Percentiles rank a stretch among this genome's conserved stretches.
phyloP scores from a whole-genome alignment of 1,140 invertebrate genomes.

The Arctopsyche grandis region DNA sequence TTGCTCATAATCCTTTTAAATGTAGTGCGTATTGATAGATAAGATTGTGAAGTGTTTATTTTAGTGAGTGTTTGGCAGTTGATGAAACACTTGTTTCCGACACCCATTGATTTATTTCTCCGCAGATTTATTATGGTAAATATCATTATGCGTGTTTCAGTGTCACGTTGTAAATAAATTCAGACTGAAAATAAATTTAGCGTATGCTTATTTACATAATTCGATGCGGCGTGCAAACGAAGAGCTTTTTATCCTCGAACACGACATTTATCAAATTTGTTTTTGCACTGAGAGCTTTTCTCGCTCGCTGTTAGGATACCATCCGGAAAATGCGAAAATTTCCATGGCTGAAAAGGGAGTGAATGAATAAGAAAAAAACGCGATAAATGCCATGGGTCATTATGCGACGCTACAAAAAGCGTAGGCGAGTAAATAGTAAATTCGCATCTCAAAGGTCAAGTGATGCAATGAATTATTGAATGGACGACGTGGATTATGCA shows the following conservation, averaged over 20 bases:
- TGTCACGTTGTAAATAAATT: not conserved
- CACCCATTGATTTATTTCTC: too few relatives aligned
- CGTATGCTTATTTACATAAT: conserved; percentile 11
- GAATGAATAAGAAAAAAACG: not conserved
- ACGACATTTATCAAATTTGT: not conserved
- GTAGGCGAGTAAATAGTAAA: not conserved
- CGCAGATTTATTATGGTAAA: too few relatives aligned
- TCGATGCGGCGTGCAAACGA: not conserved
- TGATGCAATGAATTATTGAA: not conserved
- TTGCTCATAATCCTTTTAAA: too few relatives aligned
- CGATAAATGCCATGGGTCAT: not conserved
- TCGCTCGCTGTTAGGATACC: too few relatives aligned
- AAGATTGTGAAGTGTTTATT: too few relatives aligned
- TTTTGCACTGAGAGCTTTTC: not conserved
- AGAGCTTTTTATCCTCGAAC: not conserved
- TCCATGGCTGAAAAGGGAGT: not conserved
- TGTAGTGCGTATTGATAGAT: too few relatives aligned
- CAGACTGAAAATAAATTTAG: not conserved
- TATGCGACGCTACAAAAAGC: not conserved
- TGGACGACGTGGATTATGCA: too few relatives aligned
- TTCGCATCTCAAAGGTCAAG: not conserved
- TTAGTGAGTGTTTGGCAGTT: too few relatives aligned
- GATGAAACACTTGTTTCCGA: too few relatives aligned
- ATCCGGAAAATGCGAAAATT: too few relatives aligned
- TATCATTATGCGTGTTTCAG: not conserved